phyloP scores from a whole-genome alignment of 2,888 invertebrate genomes.

The Lasioglossum morio region DNA sequence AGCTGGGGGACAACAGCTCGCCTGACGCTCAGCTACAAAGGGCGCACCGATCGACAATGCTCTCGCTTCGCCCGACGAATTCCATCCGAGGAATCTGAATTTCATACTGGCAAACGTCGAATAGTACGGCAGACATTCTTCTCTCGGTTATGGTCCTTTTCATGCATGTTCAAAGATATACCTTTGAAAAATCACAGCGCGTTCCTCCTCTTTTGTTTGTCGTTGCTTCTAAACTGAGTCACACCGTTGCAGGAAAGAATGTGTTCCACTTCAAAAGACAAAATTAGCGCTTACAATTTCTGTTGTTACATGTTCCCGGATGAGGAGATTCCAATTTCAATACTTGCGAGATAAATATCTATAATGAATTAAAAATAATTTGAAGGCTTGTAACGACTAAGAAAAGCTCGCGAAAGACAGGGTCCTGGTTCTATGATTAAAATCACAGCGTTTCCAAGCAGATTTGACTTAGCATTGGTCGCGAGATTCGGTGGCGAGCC shows the following conservation, averaged over 20 bases:
- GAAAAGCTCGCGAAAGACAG: too few relatives aligned
- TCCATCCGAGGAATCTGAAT: constrained; percentile 40
- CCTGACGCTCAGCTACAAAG: constrained; percentile 4
- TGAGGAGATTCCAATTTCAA: too few relatives aligned
- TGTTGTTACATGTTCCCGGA: too few relatives aligned
- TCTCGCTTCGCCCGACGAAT: background rate
- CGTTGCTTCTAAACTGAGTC: background rate
- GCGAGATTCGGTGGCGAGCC: constrained; percentile 48
- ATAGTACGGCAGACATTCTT: constrained; percentile 48
- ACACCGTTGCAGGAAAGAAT: background rate
- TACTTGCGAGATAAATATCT: too few relatives aligned
- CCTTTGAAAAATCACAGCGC: constrained; percentile 31
- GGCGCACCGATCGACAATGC: constrained; percentile 14
- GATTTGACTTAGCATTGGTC: background rate
- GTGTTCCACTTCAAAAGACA: background rate
- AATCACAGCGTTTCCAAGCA: background rate
- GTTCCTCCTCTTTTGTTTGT: too few relatives aligned
- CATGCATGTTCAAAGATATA: constrained; percentile 20
- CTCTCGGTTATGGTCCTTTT: background rate
- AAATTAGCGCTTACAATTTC: too few relatives aligned
- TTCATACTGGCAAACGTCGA: constrained; percentile 12
- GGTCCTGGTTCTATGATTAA: too few relatives aligned
- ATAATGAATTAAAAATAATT: too few relatives aligned
- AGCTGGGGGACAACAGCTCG: background rate
- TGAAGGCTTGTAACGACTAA: too few relatives aligned